Evolutionary conservation across 2,888 invertebrate genomes (phyloP), one percentile per base, ranked within the genome.

Genomic region (Peribatodes rhomboidaria): DNA sequence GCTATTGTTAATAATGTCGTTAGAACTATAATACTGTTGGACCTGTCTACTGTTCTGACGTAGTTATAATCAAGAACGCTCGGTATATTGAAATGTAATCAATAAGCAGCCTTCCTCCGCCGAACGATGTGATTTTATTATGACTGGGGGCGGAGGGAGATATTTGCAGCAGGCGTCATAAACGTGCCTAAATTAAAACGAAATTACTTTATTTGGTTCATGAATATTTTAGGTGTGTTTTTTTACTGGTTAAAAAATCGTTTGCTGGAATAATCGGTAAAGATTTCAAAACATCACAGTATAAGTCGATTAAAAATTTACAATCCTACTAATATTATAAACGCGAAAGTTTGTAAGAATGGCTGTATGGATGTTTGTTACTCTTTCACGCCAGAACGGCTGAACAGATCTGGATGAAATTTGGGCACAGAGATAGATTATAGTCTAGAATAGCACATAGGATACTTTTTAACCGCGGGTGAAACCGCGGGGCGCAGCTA

Each of bases 101-200:
- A 56, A 60, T 60, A 52, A 60, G 44, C 44, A 44, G 22, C 18
- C 41, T 27, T 46, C 46, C 44, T 16, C 58, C 55, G 65, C 64
- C 68, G 65, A 67, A 57, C 31, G 62, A 65, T 65, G 61, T 58
- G 41, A 65, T 69, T 59, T 62, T 63, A 69, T 68, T 63, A 56
- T 16, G 41, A 42, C n/a, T 27, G 37, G 13, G 3, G 44, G 41
- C 22, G 27, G 35, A 33, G 31, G 44, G 20, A 54, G 46, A 60
- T 53, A 13, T 16, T 41, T 33, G 2, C n/a, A n/a, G 22, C 41
- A 14, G 14, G 35, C 33, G 31, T 16, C 31, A 22, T 49, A 33
- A 41, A 33, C 47, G 39, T 46, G 20, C 52, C 31, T 44, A 39
- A 35, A 49, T 42, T 47, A 8, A 31, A 49, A 61, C 39, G 33